phyloP scores from a whole-genome alignment of 2,797 vertebrate species.

The Coendou prehensilis region DNA sequence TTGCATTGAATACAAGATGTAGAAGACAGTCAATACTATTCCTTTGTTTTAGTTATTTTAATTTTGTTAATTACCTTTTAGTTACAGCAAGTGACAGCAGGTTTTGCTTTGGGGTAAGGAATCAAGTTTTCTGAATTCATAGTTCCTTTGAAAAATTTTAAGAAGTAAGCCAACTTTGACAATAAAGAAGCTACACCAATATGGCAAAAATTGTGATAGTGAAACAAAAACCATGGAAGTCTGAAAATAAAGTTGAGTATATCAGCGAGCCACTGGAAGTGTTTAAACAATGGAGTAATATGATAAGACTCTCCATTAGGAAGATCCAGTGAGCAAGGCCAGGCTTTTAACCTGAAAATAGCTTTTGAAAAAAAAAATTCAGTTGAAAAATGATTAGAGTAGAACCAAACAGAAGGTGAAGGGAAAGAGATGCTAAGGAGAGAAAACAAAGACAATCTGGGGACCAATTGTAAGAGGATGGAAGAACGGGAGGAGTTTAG shows the following conservation, averaged over 20 bases:
- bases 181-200: background rate
- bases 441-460: background rate
- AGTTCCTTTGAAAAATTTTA: background rate
- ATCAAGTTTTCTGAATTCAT: background rate
- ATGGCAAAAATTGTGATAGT: background rate
- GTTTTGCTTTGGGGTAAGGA: background rate
- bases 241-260: background rate
- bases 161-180: background rate
- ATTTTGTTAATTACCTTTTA: background rate
- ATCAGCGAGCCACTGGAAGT: background rate
- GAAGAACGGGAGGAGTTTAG: background rate
- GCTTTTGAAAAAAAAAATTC: background rate
- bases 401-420: background rate
- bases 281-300: background rate
- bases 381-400: background rate
- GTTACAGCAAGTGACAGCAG: background rate
- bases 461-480: background rate
- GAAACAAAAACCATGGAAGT: constrained; percentile 20
- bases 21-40: background rate
- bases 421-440: background rate
- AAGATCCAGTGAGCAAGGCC: background rate
- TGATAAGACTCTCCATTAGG: background rate
- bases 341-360: background rate
- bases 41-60: constrained; percentile 19
- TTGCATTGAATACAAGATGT: background rate